Evolutionary conservation across 1,140 invertebrate species (phyloP), one percentile per base, ranked within the genome.

Genomic region (Drosophila lowei): DNA sequence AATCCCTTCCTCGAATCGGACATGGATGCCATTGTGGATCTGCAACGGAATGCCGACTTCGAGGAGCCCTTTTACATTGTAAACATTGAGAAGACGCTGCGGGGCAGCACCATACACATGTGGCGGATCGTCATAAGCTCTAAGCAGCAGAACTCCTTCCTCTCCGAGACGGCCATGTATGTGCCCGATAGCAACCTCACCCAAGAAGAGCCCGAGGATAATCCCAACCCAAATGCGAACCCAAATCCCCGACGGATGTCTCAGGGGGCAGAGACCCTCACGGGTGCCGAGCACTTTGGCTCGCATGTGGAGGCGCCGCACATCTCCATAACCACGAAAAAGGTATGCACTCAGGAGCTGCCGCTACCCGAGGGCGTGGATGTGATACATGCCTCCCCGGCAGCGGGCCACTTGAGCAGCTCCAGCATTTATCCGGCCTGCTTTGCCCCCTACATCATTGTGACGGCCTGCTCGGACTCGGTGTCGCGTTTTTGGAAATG

Each of bases 401-500:
- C 98, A 1, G 98, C 98, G 4, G 98, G 98, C 2, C 98, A 99
- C 92, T 92, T 99, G 21, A 98, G 98, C 90, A 99, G 98, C n/a
- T 97, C 98, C 1, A 98, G 97, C 38, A 98, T 99, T 83, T 99
- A 99, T 92, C 98, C 98, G 16, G 98, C 98, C 44, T 99, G 98
- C 92, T 96, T 98, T 90, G 98, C 98, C 0, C 98, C 98, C 0
- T 99, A 99, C 88, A 96, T 98, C 49, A 93, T 99, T 49, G 96
- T 97, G 0, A 99, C 98, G 1, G 98, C 98, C 15, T 98, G 97
- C 81, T 96, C 96, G 28, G 97, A 98, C 89, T 97, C 96, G 62
- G 79, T 90, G 94, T 95, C 16, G 7, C 92, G 95, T 50, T 97
- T 97, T 92, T 97, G 96, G 97, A 95, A 95, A 73, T 98, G 97